Percentiles rank a stretch among this genome's conserved stretches.
phyloP scores from a whole-genome alignment of 2,113 vertebrate species.

The Lepus europaeus region DNA sequence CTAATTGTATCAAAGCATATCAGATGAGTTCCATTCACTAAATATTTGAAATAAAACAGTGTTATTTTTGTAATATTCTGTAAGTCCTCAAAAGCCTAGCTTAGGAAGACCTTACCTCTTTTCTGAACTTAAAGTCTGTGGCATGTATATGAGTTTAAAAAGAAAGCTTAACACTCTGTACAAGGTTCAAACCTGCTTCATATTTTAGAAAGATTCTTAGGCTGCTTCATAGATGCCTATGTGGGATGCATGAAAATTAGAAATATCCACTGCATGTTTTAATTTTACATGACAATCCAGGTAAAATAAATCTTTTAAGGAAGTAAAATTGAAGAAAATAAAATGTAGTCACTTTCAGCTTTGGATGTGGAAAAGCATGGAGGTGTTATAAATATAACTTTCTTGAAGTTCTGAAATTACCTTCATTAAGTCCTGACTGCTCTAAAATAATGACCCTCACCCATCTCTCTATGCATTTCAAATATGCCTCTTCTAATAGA shows the following conservation, averaged over 20 bases:
- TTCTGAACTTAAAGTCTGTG: no score
- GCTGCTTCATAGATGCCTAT: neutral
- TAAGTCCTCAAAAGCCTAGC: no score
- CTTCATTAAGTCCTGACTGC: neutral
- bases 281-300: neutral
- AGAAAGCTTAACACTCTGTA: no score
- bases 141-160: no score
- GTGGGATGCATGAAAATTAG: neutral
- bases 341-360: slow-evolving; percentile 23
- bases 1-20: no score
- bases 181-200: neutral
- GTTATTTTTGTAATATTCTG: no score
- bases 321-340: slow-evolving; percentile 36
- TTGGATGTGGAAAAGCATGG: neutral
- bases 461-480: neutral
- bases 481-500: neutral
- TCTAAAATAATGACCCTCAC: slow-evolving; percentile 17
- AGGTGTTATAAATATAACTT: slow-evolving; percentile 11
- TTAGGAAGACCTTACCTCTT: no score
- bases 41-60: no score
- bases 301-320: slow-evolving; percentile 12
- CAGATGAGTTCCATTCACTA: no score
- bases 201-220: neutral
- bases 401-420: slow-evolving; percentile 32
- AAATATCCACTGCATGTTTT: neutral